Conservation (phyloP, 2,888 invertebrate species). For the Epiblema foenella region DNA sequence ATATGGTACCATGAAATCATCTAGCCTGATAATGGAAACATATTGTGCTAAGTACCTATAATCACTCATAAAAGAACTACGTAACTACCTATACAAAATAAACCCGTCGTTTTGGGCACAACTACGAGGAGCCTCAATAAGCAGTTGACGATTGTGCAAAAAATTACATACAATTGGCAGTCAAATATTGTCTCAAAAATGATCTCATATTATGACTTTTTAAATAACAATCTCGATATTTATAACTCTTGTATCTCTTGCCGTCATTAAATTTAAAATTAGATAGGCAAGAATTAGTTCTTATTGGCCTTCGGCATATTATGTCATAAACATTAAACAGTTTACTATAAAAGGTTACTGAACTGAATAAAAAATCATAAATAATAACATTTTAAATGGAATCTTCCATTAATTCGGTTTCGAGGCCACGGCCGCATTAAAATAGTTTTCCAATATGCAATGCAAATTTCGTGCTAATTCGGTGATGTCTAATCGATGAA, state of each 20-base stretch:
- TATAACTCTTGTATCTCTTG: not conserved
- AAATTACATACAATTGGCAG: too few relatives aligned
- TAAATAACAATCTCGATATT: too few relatives aligned
- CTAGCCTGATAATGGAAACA: too few relatives aligned
- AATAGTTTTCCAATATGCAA: constrained; percentile 4
- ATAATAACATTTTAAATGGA: not conserved
- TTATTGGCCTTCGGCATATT: not conserved
- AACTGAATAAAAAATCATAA: not conserved
- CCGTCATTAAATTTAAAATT: not conserved
- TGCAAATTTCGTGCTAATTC: not conserved
- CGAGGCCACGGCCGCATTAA: not conserved
- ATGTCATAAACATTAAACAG: not conserved
- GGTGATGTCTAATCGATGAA: not conserved
- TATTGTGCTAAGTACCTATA: too few relatives aligned
- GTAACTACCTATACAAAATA: too few relatives aligned
- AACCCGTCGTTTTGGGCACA: too few relatives aligned
- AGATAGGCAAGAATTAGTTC: not conserved
- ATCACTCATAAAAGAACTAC: too few relatives aligned
- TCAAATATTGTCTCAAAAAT: too few relatives aligned
- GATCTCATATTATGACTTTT: too few relatives aligned
- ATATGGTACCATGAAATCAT: too few relatives aligned
- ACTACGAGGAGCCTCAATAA: too few relatives aligned
- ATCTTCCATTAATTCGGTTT: not conserved
- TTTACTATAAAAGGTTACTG: not conserved
- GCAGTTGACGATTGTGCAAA: too few relatives aligned